These are phyloP conservation scores for Illadopsis cleaveri DNA, from an alignment of 2,113 vertebrate species.

Conservation along the genomic window DNA sequence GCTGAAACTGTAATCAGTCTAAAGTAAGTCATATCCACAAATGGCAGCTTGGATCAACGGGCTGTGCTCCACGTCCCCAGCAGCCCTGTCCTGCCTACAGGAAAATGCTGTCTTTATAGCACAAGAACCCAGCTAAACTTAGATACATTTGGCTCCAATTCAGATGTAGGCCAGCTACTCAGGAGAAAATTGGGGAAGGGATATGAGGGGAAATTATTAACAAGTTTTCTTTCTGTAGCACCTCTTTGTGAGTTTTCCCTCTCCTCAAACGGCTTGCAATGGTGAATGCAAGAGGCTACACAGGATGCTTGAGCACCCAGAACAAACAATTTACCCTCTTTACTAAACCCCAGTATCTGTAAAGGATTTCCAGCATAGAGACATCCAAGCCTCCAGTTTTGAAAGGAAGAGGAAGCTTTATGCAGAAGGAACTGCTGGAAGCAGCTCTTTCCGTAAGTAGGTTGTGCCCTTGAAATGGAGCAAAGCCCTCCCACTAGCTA, in stretches of 20 bases:
- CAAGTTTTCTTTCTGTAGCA: not conserved
- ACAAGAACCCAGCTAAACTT: not conserved
- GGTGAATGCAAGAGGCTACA: not conserved
- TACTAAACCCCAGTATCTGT: not conserved
- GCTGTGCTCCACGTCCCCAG: not conserved
- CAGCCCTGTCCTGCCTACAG: not conserved
- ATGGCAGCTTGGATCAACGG: not conserved
- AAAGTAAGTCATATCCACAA: not conserved
- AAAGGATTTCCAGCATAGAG: not conserved
- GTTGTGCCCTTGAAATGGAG: not conserved
- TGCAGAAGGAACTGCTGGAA: not conserved
- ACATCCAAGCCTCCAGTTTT: not conserved
- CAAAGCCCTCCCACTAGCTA: not conserved
- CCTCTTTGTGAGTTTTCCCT: not conserved
- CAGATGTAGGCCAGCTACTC: not conserved
- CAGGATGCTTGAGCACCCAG: not conserved
- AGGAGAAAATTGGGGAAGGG: not conserved
- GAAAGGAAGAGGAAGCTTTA: not conserved
- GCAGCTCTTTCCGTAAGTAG: not conserved
- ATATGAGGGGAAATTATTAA: not conserved
- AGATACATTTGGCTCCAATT: not conserved
- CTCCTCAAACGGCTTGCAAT: not conserved
- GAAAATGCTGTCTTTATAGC: not conserved
- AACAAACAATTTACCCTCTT: not conserved
- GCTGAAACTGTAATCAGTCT: not conserved